Percentiles rank a stretch among this genome's conserved stretches.
Conservation (phyloP, 2,797 vertebrate genomes). For the Phoebastria nigripes region DNA sequence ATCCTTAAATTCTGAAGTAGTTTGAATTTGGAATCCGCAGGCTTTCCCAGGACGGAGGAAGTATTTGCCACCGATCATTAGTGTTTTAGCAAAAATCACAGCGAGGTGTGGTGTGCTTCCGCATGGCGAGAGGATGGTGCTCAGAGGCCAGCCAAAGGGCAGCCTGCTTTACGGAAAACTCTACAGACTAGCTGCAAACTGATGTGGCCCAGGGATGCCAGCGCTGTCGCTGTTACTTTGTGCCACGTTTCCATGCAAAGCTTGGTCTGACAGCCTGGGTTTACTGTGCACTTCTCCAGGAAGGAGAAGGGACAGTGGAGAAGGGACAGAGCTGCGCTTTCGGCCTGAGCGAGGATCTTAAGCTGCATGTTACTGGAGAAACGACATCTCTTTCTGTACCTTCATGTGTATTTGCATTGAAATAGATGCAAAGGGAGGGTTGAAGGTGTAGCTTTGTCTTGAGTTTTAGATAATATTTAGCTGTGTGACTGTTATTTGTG, state of each 20-base stretch:
- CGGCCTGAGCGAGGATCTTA: accelerated
- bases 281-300: not conserved
- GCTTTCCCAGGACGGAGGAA: not conserved
- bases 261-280: not conserved
- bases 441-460: not conserved
- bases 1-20: not conserved
- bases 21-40: not conserved
- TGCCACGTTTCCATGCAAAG: not conserved
- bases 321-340: not conserved
- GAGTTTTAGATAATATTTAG: not conserved
- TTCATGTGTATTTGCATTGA: not conserved
- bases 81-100: not conserved
- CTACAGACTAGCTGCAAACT: not conserved
- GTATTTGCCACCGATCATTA: not conserved
- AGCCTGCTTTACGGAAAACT: not conserved
- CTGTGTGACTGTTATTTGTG: not conserved
- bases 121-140: accelerated
- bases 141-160: not conserved
- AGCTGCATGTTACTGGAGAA: not conserved
- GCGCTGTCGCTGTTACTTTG: not conserved
- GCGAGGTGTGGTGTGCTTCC: not conserved
- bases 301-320: not conserved
- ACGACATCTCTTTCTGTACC: not conserved
- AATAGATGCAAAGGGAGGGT: not conserved
- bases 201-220: not conserved